Evolutionary conservation across 2,113 vertebrate species (phyloP).

Genomic region (Cyprinodon tularosa): DNA sequence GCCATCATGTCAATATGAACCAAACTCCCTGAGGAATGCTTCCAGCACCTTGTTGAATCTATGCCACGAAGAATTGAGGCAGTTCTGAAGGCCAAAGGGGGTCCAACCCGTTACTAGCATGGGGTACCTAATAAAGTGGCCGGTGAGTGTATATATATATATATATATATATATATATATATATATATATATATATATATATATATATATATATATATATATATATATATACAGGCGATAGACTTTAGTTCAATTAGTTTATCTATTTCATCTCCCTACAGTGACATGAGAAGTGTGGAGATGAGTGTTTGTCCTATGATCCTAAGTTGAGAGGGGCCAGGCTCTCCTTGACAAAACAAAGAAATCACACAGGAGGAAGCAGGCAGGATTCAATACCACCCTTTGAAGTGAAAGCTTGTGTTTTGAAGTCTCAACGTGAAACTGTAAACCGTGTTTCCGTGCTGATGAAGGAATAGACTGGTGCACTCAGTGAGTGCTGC

Average conservation of each 20-base stretch:
- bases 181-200: too few relatives aligned
- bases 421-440: slow-evolving; percentile 32
- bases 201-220: too few relatives aligned
- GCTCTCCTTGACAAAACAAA: slow-evolving; percentile 40
- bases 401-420: slow-evolving; percentile 36
- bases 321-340: slow-evolving; percentile 31
- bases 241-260: slow-evolving; percentile 71
- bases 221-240: slow-evolving; percentile 40
- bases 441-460: slow-evolving; percentile 35
- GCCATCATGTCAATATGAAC: too few relatives aligned
- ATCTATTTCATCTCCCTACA: slow-evolving; percentile 58
- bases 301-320: slow-evolving; percentile 28
- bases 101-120: too few relatives aligned
- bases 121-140: too few relatives aligned
- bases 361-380: slow-evolving; percentile 12
- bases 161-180: too few relatives aligned
- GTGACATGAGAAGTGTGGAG: slow-evolving; percentile 42
- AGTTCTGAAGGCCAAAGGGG: too few relatives aligned
- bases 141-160: too few relatives aligned
- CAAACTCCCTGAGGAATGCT: too few relatives aligned
- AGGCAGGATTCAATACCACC: slow-evolving; percentile 29
- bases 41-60: too few relatives aligned
- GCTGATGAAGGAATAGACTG: slow-evolving; percentile 25
- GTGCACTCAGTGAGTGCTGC: slow-evolving; percentile 34
- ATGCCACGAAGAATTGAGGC: too few relatives aligned